Evolutionary conservation across 2,113 vertebrate genomes (phyloP), one percentile per base, ranked within the genome.

Genomic region (Upupa epops): DNA sequence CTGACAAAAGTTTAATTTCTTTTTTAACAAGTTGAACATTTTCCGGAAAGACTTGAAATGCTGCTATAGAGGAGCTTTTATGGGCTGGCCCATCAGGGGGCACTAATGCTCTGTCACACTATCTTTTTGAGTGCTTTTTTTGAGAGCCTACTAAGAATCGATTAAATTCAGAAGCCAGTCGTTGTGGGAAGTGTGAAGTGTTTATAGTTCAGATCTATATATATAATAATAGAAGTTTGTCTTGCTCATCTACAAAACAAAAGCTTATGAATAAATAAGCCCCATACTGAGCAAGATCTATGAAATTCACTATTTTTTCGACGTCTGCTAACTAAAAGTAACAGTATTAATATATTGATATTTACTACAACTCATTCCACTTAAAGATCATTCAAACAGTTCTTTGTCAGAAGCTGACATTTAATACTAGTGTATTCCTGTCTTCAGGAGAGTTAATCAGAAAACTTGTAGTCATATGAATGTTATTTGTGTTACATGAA

Each of bases 151-250:
- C 76, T 95, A 4, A 42, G 26, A 95, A 92, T 95, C 92, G 92
- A 29, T 95, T 96, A 83, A 96, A 29, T 95, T 96, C 84, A 96
- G 80, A 93, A 98, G 83, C 91, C 64, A 82, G 74, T 91, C 75
- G 24, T 94, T 96, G 85, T 93, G 89, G 84, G 90, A 96, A 95
- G 94, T 96, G 68, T 90, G 88, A 96, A 96, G 64, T 97, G 90
- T 97, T 98, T 97, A 95, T 90, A 63, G 96, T 97, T 97, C 86
- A 96, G 95, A 96, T 97, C 91, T 92, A 64, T 95, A 77, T 95
- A 77, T 91, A 74, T 91, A 95, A 95, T 93, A 97, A 94, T 71
- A 85, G 73, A 91, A 68, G 73, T 95, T 95, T 91, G n/a, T 92
- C 92, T 88, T 96, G 86, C 55, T 59, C 64, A 80, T 96, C 71